These are phyloP conservation scores for Litoditis marina DNA, from an alignment of 2,888 invertebrate species.

Conservation along the genomic window DNA sequence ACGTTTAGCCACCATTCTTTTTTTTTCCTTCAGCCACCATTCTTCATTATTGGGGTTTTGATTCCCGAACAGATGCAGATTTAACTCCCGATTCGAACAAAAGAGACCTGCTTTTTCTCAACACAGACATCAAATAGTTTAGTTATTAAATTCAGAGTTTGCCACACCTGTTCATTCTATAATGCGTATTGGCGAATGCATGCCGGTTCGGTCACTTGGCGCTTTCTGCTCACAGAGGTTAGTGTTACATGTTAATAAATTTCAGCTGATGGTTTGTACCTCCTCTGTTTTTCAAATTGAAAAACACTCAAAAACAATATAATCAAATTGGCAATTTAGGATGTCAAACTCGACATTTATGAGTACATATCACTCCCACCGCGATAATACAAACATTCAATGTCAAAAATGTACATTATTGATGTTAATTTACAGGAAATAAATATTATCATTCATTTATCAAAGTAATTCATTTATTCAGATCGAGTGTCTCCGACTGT, in stretches of 20 bases:
- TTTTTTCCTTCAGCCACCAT: no score
- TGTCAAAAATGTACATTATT: no score
- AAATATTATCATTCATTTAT: background rate
- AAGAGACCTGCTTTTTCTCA: constrained; percentile 3
- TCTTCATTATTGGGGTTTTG: no score
- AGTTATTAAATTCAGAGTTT: constrained; percentile 12
- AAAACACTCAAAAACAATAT: no score
- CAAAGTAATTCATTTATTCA: background rate
- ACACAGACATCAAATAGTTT: no score
- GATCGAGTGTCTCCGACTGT: constrained; percentile 21
- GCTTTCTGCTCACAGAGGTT: constrained; percentile 33
- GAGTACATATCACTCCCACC: no score
- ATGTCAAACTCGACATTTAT: no score
- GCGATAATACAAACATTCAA: no score
- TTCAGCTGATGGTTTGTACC: background rate
- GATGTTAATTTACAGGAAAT: no score
- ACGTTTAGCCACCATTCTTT: no score
- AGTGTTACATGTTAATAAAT: background rate
- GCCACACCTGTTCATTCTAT: constrained; percentile 9
- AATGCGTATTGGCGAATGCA: constrained; percentile 28
- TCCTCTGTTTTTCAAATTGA: background rate
- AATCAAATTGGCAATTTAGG: no score
- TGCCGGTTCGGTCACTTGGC: constrained; percentile 25
- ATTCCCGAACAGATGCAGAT: no score
- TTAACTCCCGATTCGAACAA: background rate